Evolutionary conservation across 2,888 invertebrate species (phyloP), one percentile per base, ranked within the genome.

Genomic region (Tholera decimalis): DNA sequence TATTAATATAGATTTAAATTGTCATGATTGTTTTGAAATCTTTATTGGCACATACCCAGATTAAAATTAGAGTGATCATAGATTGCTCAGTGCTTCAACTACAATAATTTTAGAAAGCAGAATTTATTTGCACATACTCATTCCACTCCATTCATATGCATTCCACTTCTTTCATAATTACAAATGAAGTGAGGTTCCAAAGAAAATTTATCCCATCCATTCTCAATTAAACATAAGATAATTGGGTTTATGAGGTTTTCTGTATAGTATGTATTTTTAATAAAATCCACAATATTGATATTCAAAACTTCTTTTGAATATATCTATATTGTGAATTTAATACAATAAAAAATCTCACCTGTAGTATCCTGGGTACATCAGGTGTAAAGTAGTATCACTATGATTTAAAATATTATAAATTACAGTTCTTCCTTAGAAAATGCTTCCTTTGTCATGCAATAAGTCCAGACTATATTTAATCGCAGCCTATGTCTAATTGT

Each of bases 1-100:
- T n/a, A n/a, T n/a, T n/a, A n/a, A n/a, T n/a, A n/a, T n/a, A n/a
- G n/a, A n/a, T 39, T 20, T 61, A 18, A 22, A 22, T 4, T 9
- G 11, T 39, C 7, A 28, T 67, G 26, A 71, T n/a, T 39, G 20
- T 18, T 61, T 18, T 51, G 61, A 39, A 67, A 61, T 39, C 11
- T 59, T 47, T 33, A 35, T 70, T 65, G 65, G 67, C 62, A 51
- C 18, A 28, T 62, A 39, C 33, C 67, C 62, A 61, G 39, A 39
- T 3, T 46, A 51, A 24, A 47, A 47, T 65, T 28, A 47, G 26
- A 47, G 9, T 0, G 0, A 20, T 7, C 26, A 28, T 33, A 37
- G 11, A 46, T 69, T 20, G n/a, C 9, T 39, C 20, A 30, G 69
- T 46, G n/a, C 9, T 26, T 39, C 24, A 68, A 55, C 9, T n/a